Evolutionary conservation across 2,888 invertebrate genomes (phyloP).

Genomic region (Dicyrtoma fusca): DNA sequence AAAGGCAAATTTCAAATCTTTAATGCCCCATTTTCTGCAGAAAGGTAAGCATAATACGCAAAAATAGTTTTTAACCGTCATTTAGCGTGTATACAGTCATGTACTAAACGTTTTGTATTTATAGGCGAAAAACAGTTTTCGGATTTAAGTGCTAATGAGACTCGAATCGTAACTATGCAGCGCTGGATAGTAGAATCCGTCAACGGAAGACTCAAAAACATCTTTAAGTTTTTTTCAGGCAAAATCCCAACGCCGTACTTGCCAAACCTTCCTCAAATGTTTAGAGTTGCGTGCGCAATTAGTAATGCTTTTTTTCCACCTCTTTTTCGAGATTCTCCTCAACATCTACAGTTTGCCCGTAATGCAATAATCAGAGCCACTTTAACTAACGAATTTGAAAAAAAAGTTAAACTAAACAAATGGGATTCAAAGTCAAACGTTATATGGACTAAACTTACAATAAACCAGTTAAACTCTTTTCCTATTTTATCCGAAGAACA

Average conservation of each 20-base stretch:
- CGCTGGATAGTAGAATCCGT: conserved; percentile 41
- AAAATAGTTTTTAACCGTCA: too few relatives aligned
- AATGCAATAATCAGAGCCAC: background rate
- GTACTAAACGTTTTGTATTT: too few relatives aligned
- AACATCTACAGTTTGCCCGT: background rate
- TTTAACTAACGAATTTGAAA: background rate
- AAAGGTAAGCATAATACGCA: too few relatives aligned
- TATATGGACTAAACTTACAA: too few relatives aligned
- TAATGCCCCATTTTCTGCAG: conserved; percentile 35
- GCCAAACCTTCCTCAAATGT: conserved; percentile 1
- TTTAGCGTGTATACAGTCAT: too few relatives aligned
- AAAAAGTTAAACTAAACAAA: too few relatives aligned
- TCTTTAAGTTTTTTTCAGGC: conserved; percentile 38
- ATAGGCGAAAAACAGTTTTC: too few relatives aligned
- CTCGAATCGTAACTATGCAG: conserved; percentile 31
- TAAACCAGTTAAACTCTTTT: too few relatives aligned
- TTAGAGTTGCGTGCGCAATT: conserved; percentile 33
- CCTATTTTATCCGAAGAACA: too few relatives aligned
- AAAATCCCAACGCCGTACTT: too few relatives aligned
- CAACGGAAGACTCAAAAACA: conserved; percentile 40
- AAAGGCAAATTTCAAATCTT: background rate
- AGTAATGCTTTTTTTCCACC: conserved; percentile 23
- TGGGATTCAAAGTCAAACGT: too few relatives aligned
- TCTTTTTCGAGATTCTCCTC: background rate
- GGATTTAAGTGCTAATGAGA: conserved; percentile 40